These are phyloP conservation scores for Aplochiton taeniatus DNA, from an alignment of 2,797 vertebrate genomes.

Conservation along the genomic window DNA sequence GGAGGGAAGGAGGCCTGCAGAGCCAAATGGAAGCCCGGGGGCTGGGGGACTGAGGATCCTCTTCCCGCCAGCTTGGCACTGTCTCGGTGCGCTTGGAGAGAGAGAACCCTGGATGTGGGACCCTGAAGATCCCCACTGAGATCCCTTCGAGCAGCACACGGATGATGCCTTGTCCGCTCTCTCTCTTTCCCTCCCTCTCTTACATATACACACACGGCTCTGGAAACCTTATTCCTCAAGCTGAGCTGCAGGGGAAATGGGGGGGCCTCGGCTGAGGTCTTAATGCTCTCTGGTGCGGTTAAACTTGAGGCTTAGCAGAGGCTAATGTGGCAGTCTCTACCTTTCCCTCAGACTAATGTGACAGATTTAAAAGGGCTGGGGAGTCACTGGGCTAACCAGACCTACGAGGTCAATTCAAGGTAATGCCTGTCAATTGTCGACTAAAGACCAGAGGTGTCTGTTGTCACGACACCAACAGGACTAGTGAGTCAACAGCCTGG, in stretches of 20 bases:
- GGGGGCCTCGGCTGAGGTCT: background rate
- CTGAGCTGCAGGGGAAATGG: constrained; percentile 6
- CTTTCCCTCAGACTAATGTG: constrained; percentile 10
- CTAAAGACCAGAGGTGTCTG: background rate
- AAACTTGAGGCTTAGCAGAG: constrained; percentile 1
- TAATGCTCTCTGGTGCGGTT: constrained; percentile 1
- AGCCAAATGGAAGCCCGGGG: constrained; percentile 17
- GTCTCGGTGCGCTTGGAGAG: background rate
- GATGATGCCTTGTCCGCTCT: constrained; percentile 1
- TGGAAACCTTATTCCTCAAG: constrained; percentile 8
- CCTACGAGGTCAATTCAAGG: constrained; percentile 4
- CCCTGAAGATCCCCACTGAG: constrained; percentile 17
- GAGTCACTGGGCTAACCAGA: constrained; percentile 5
- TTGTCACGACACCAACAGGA: too few species aligned
- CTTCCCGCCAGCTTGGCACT: background rate
- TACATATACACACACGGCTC: background rate
- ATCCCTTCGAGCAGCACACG: constrained; percentile 2
- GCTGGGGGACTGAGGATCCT: constrained; percentile 3
- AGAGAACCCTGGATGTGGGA: background rate
- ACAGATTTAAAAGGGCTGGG: constrained; percentile 9
- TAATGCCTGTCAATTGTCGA: background rate
- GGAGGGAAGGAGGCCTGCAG: background rate
- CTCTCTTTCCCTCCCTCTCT: background rate
- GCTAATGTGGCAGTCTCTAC: constrained; percentile 1
- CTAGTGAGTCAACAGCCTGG: too few species aligned